Conservation (phyloP, 1,140 invertebrate genomes). For the Platyscapa corneri region DNA sequence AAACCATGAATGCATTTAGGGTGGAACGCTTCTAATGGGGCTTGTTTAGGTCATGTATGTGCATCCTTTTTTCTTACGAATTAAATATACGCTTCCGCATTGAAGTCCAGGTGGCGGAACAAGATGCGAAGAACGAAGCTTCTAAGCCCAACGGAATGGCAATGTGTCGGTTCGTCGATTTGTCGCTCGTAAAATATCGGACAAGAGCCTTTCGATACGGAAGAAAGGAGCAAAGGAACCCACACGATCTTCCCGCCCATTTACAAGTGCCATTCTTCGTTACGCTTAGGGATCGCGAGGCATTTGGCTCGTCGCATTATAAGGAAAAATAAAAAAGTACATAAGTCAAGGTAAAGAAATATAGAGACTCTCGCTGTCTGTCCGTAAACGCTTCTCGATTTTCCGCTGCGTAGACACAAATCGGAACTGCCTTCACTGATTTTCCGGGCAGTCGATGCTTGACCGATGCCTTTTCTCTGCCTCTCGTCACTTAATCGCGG, state of each 20-base stretch:
- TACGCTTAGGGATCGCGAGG: constrained; percentile 60
- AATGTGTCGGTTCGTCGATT: constrained; percentile 32
- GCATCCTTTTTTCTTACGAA: not conserved
- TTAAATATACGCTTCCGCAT: constrained; percentile 46
- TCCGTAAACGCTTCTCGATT: constrained; percentile 57
- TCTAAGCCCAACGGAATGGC: not conserved
- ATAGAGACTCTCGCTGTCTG: not conserved
- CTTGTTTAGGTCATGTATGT: not conserved
- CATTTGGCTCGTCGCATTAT: constrained; percentile 55
- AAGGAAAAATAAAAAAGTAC: constrained; percentile 44
- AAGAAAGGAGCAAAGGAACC: not conserved
- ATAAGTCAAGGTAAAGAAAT: constrained; percentile 3
- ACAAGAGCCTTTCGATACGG: not conserved
- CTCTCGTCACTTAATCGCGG: constrained; percentile 52
- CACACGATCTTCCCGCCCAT: not conserved
- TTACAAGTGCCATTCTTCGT: constrained; percentile 58
- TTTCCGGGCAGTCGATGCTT: constrained; percentile 59
- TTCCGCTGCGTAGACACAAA: constrained; percentile 55
- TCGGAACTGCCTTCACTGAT: constrained; percentile 56
- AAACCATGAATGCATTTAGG: constrained; percentile 5
- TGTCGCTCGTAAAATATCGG: constrained; percentile 54
- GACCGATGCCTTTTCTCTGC: constrained; percentile 22
- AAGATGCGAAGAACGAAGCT: not conserved
- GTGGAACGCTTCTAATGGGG: not conserved
- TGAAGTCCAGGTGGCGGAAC: constrained; percentile 15